Percentiles rank a stretch among this genome's conserved stretches.
phyloP scores from a whole-genome alignment of 2,797 vertebrate genomes.

The Pteronotus mesoamericanus region DNA sequence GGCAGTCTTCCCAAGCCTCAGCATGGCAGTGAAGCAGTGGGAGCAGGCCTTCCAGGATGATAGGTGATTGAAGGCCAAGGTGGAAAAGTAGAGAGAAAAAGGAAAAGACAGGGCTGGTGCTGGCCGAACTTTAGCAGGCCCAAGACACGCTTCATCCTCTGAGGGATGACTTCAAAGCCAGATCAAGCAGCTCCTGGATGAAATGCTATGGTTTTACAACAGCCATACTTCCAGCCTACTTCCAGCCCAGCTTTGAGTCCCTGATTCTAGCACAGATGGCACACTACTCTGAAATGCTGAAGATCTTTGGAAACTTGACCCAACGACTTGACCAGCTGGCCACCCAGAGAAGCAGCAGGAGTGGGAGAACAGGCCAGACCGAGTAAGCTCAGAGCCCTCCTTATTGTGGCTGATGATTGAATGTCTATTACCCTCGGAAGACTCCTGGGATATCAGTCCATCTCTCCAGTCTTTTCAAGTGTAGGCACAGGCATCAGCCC shows the following conservation, averaged over 20 bases:
- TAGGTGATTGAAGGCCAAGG: constrained; percentile 89
- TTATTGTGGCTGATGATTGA: constrained; percentile 95
- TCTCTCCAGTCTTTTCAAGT: not conserved
- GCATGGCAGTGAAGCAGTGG: constrained; percentile 90
- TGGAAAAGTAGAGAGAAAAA: constrained; percentile 94
- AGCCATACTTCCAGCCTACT: constrained; percentile 94
- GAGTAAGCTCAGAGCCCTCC: constrained; percentile 90
- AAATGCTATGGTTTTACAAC: constrained; percentile 94
- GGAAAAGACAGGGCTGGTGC: constrained; percentile 88
- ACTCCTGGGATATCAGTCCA: not conserved
- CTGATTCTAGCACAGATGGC: constrained; percentile 94
- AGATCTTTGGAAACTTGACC: constrained; percentile 93
- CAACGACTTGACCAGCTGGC: constrained; percentile 91
- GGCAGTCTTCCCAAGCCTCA: constrained; percentile 93
- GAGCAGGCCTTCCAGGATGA: constrained; percentile 91
- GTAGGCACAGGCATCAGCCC: not conserved
- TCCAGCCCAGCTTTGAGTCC: constrained; percentile 95
- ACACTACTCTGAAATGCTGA: constrained; percentile 95
- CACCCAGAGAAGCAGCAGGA: constrained; percentile 90
- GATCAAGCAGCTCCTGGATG: constrained; percentile 92
- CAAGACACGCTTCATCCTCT: constrained; percentile 90
- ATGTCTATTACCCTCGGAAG: fast-evolving
- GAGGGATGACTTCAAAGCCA: constrained; percentile 91
- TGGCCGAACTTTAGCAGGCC: constrained; percentile 92
- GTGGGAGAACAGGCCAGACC: constrained; percentile 90